Base-by-base conservation (phyloP, 2,888 invertebrate genomes). In the Sipha maydis region DNA sequence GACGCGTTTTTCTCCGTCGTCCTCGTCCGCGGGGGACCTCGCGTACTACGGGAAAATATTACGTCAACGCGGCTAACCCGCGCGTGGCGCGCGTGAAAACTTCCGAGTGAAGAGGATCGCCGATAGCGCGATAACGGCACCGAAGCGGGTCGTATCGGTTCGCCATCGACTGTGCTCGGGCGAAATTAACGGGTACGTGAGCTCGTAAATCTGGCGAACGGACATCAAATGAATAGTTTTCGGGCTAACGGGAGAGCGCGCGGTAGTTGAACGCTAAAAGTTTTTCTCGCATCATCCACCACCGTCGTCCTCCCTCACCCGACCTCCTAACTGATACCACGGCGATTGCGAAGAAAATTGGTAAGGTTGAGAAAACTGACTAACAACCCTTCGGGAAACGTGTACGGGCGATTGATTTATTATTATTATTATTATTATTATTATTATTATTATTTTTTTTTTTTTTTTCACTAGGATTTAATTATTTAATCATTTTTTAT, bases 171-270 rank as follows among this genome's bases (percentile, higher is more conserved):
- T 8, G 21, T 38, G 56, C 34, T n/a, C 19, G 14, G 41, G 41
- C 41, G n/a, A 78, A 78, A 85, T 85, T 85, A 78, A 67, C 54
- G 31, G 84, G 28, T 28, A 48, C 67, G 67, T 9, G 14, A 69
- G 85, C n/a, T 69, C 85, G 54, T 85, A 85, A 85, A 76, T 85
- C 34, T 69, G 34, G 38, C 9, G 21, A 14, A 48, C 41, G 34
- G 69, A 31, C 76, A 54, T 85, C 41, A 56, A 85, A 85, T 78
- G 67, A 85, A 85, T 67, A 41, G 76, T 54, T 83, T 34, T 54
- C 34, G 73, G 14, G 54, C 0, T 34, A 73, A n/a, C 8, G 21
- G 25, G 19, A 31, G 34, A 11, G 34, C 28, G 69, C n/a, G 11
- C 9, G 7, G 41, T 11, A 69, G 25, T 69, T 28, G 28, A 31